Percentiles rank a stretch among this genome's conserved stretches.
Conservation (phyloP, 2,113 vertebrate species). For the Centrocercus urophasianus region DNA sequence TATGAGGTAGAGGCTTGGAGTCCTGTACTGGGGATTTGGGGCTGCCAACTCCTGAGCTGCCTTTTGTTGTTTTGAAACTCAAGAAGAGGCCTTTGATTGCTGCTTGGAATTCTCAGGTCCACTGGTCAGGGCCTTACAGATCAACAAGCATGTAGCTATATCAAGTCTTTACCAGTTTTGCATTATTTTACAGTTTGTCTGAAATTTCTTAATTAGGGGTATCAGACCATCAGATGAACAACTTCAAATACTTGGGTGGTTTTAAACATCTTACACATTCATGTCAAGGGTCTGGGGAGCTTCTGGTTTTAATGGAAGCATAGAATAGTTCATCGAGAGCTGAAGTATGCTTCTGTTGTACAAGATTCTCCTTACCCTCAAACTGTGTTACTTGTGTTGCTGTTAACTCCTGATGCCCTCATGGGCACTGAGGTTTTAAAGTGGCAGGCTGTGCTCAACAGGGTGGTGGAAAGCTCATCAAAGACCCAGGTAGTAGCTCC, state of each 20-base stretch:
- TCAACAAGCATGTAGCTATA: not conserved
- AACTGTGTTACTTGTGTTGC: not conserved
- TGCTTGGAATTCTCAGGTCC: too few relatives aligned
- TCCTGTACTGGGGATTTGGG: too few relatives aligned
- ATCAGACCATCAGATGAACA: not conserved
- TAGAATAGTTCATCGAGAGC: not conserved
- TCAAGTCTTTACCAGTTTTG: not conserved
- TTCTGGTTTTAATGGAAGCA: not conserved
- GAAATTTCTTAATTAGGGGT: not conserved
- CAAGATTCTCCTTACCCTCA: not conserved
- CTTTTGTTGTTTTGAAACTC: too few relatives aligned
- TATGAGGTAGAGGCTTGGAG: too few relatives aligned
- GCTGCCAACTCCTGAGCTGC: too few relatives aligned
- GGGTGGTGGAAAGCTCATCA: not conserved
- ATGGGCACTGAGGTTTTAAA: not conserved
- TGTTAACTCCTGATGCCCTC: not conserved
- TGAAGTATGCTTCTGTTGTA: not conserved
- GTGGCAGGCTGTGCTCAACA: not conserved
- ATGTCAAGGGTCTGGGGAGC: not conserved
- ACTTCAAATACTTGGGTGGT: not conserved
- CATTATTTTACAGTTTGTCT: not conserved
- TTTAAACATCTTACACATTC: not conserved
- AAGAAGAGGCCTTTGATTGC: too few relatives aligned
- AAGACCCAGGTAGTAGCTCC: not conserved
- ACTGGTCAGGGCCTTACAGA: not conserved